Percentiles rank a stretch among this genome's conserved stretches.
Conservation (phyloP, 2,797 vertebrate species). For the Pelodytes ibericus region DNA sequence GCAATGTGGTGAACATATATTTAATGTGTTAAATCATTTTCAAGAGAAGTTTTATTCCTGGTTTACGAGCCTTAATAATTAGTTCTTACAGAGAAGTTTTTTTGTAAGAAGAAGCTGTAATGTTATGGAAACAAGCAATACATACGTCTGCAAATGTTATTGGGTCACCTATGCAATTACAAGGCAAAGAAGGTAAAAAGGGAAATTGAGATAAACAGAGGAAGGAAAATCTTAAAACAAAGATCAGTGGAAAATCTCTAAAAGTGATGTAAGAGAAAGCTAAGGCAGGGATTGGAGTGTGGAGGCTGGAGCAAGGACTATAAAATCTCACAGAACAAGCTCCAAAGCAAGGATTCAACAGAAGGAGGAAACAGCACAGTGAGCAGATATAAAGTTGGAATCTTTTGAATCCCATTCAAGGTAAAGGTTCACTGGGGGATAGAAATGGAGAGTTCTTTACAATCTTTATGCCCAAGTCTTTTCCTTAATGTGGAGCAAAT, state of each 20-base stretch:
- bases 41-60: not conserved
- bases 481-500: too few species aligned
- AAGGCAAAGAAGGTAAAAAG: slow-evolving; percentile 31
- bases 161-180: slow-evolving; percentile 43
- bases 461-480: too few species aligned
- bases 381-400: slow-evolving; percentile 58
- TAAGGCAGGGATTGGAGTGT: slow-evolving; percentile 82
- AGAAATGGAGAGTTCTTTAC: not conserved
- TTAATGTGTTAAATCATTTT: not conserved
- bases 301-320: slow-evolving; percentile 82
- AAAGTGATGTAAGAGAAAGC: slow-evolving; percentile 88
- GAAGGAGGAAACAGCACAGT: slow-evolving; percentile 62
- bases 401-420: slow-evolving; percentile 65
- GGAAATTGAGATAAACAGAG: slow-evolving; percentile 50
- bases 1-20: not conserved
- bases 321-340: slow-evolving; percentile 82
- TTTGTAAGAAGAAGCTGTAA: not conserved
- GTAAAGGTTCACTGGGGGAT: slow-evolving; percentile 62
- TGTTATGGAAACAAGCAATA: not conserved
- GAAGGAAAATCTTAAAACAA: slow-evolving; percentile 69
- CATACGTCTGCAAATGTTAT: not conserved
- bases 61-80: not conserved
- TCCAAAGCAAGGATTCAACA: slow-evolving; percentile 70
- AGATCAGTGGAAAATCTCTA: slow-evolving; percentile 82
- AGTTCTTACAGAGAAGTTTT: not conserved